phyloP scores from a whole-genome alignment of 2,113 vertebrate species.

The Atractosteus spatula region DNA sequence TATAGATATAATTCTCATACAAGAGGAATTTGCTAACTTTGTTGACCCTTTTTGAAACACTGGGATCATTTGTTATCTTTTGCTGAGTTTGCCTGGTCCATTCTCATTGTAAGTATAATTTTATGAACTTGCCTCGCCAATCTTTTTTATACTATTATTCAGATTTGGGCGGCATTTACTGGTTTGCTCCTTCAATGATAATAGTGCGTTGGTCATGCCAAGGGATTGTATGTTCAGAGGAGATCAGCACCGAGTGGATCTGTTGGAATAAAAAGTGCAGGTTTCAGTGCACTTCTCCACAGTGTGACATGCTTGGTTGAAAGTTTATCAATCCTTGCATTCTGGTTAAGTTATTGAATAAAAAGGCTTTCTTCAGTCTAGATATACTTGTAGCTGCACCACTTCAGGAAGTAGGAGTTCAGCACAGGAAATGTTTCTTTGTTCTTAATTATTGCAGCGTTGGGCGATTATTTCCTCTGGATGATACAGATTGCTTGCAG shows the following conservation, averaged over 20 bases:
- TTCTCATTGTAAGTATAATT: no score
- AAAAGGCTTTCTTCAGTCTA: neutral
- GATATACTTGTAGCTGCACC: neutral
- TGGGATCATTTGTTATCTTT: no score
- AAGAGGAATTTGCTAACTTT: no score
- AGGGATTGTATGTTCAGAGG: neutral
- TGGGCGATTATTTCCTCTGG: conserved; percentile 25
- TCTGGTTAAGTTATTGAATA: neutral
- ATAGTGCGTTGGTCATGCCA: no score
- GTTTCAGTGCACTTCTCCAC: conserved; percentile 3
- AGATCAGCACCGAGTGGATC: neutral
- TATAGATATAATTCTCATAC: no score
- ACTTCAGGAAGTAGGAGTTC: conserved; percentile 16
- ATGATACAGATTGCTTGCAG: conserved; percentile 12
- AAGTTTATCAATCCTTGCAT: neutral
- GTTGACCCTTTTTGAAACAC: no score
- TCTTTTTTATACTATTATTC: no score
- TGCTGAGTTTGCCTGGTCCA: no score
- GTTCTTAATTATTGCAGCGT: conserved; percentile 10
- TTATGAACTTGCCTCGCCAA: no score
- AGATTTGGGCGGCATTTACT: no score
- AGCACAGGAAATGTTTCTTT: conserved; percentile 15
- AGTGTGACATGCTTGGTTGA: neutral
- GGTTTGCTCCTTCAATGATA: no score
- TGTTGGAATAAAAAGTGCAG: neutral